Conservation (phyloP, 2,888 invertebrate species). For the Dasypolia templi region DNA sequence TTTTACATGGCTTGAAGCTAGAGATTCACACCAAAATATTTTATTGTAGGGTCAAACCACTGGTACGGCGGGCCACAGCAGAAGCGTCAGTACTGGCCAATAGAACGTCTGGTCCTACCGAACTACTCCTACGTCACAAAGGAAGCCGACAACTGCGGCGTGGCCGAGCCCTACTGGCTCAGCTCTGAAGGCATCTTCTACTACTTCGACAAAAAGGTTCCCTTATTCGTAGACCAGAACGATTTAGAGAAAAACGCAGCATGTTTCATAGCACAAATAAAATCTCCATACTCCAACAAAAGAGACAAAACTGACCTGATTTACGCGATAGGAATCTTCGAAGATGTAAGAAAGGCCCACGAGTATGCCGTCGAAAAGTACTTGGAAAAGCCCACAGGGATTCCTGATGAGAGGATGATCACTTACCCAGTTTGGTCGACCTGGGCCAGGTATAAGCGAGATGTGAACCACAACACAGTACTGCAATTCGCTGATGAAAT, state of each 20-base stretch:
- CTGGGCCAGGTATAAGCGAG: constrained; percentile 91
- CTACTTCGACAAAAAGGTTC: constrained; percentile 91
- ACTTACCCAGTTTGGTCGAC: constrained; percentile 92
- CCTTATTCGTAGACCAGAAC: constrained; percentile 92
- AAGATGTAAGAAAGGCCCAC: constrained; percentile 90
- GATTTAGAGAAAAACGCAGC: constrained; percentile 83
- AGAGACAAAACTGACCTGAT: constrained; percentile 84
- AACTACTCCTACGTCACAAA: constrained; percentile 91
- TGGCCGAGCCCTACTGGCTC: constrained; percentile 92
- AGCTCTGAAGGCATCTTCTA: constrained; percentile 92
- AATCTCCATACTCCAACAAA: constrained; percentile 86
- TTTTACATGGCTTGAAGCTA: neutral
- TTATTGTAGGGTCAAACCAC: constrained; percentile 77
- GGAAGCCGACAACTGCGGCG: constrained; percentile 89
- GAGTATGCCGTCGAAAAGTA: constrained; percentile 91
- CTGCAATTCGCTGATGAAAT: constrained; percentile 89
- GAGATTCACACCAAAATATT: neutral
- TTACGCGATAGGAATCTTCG: constrained; percentile 91
- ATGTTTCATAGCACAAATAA: constrained; percentile 88
- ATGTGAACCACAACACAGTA: constrained; percentile 88
- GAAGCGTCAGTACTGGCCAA: constrained; percentile 91
- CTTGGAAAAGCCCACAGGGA: constrained; percentile 89
- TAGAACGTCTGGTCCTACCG: constrained; percentile 87
- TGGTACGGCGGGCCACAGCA: constrained; percentile 93
- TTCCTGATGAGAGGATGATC: constrained; percentile 90